These are phyloP conservation scores for Saxidomus purpurata DNA, from an alignment of 1,140 invertebrate genomes.

Conservation along the genomic window DNA sequence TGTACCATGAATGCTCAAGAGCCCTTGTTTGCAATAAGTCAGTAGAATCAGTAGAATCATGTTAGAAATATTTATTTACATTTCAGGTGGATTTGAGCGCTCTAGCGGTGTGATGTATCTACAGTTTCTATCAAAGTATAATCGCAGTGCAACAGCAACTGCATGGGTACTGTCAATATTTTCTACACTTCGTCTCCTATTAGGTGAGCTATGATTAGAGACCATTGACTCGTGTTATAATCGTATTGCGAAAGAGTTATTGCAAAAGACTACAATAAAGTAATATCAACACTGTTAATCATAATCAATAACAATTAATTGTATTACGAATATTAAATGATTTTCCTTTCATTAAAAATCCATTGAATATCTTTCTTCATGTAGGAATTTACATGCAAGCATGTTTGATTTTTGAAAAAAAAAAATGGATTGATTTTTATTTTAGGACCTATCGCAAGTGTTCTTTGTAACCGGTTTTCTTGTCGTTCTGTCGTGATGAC, in stretches of 20 bases:
- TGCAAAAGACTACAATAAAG: too few relatives aligned
- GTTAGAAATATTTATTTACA: too few relatives aligned
- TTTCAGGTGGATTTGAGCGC: constrained; percentile 78
- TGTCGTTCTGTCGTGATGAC: constrained; percentile 94
- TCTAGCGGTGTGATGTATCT: constrained; percentile 78
- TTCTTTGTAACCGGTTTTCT: constrained; percentile 93
- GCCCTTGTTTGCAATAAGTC: too few relatives aligned
- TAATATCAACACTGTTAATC: too few relatives aligned
- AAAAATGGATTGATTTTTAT: not conserved
- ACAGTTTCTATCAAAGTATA: constrained; percentile 72
- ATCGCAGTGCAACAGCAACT: constrained; percentile 73
- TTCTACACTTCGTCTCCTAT: constrained; percentile 64
- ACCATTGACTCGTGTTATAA: too few relatives aligned
- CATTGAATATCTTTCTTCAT: not conserved
- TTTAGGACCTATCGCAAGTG: constrained; percentile 95
- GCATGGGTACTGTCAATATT: constrained; percentile 78
- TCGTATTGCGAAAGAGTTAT: too few relatives aligned
- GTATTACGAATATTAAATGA: too few relatives aligned
- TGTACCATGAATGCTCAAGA: too few relatives aligned
- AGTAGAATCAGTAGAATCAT: too few relatives aligned
- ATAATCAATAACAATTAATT: too few relatives aligned
- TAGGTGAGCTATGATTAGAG: constrained; percentile 68
- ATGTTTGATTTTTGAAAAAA: not conserved
- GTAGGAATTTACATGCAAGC: not conserved
- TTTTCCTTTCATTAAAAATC: too few relatives aligned